These are phyloP conservation scores for Zygothrica quintamaculata DNA, from an alignment of 2,888 invertebrate genomes.

Conservation along the genomic window DNA sequence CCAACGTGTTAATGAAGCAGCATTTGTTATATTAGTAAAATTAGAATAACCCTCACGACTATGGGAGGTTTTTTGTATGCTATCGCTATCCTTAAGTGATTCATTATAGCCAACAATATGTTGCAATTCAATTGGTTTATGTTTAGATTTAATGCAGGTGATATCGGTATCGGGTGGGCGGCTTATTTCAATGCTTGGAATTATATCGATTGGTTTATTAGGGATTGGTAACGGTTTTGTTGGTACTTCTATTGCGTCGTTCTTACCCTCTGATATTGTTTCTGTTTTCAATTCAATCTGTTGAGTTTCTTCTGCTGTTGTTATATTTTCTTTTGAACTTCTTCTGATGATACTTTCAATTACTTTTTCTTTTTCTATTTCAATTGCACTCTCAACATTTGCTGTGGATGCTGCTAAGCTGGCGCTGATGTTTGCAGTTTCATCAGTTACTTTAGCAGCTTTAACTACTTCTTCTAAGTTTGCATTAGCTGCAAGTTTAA, in stretches of 20 bases:
- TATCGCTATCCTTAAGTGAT: slow-evolving; percentile 66
- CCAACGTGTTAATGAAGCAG: slow-evolving; percentile 82
- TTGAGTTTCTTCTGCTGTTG: slow-evolving; percentile 39
- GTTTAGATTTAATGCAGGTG: slow-evolving; percentile 43
- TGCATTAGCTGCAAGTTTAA: too few species aligned
- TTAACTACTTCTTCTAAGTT: too few species aligned
- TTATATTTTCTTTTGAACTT: slow-evolving; percentile 9
- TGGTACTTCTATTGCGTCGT: slow-evolving; percentile 35
- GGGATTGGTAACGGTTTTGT: too few species aligned
- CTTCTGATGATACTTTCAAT: slow-evolving; percentile 15
- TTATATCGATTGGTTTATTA: slow-evolving; percentile 39
- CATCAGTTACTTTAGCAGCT: too few species aligned
- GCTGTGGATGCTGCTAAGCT: neutral
- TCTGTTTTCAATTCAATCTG: slow-evolving; percentile 39
- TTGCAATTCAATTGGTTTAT: slow-evolving; percentile 64
- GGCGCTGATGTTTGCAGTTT: neutral
- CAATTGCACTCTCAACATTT: neutral
- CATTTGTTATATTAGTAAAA: slow-evolving; percentile 82
- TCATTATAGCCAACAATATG: slow-evolving; percentile 76
- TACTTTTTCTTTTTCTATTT: neutral
- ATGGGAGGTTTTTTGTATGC: slow-evolving; percentile 47
- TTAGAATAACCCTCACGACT: slow-evolving; percentile 49
- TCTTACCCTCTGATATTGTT: slow-evolving; percentile 55
- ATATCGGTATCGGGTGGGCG: slow-evolving; percentile 44
- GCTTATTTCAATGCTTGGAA: slow-evolving; percentile 51